Base-by-base conservation (phyloP, 2,113 vertebrate genomes). In the Camelus bactrianus region DNA sequence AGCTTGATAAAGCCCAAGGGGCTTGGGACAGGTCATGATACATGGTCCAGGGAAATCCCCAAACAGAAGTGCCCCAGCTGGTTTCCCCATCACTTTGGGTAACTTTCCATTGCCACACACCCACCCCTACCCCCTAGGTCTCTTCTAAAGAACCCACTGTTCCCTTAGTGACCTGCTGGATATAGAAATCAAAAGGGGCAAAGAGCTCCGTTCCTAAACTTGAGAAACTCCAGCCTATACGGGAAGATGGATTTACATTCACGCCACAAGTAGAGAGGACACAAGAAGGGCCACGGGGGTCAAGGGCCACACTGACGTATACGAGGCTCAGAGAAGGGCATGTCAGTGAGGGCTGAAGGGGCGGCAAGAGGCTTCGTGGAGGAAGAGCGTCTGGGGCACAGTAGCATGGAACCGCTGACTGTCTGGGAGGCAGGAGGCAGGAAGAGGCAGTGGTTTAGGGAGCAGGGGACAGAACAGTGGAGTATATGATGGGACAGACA, bases 41-140 rank as follows among this genome's bases (percentile, higher is more conserved):
- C 60, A 26, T 0, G 85, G 93, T 93, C 67, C 89, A 96, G 97
- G 97, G 97, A 97, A 98, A 97, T 97, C 97, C 97, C 97, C 97
- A 91, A 32, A 96, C 72, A 93, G 94, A 95, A 94, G 91, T 48
- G 42, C 96, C 95, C 93, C 82, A 93, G 77, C 94, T 96, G 95
- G 73, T 96, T 97, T 97, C 93, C 95, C 81, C 96, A 72, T 86
- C 91, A 83, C 50, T 94, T 93, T 97, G 89, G 97, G 97, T 97
- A 95, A 97, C 93, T 98, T 97, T 97, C 96, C 97, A 95, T 91
- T 95, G 95, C 95, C 65, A 97, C 95, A 86, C 91, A 87, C 58
- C 69, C 46, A 52, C 70, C n/a, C 48, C 54, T 35, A 56, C 54
- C 64, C 3, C 62, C 62, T 15, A 94, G 81, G 62, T 91, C 77